Conservation (phyloP, 2,797 vertebrate species). For the Crotalus adamanteus region DNA sequence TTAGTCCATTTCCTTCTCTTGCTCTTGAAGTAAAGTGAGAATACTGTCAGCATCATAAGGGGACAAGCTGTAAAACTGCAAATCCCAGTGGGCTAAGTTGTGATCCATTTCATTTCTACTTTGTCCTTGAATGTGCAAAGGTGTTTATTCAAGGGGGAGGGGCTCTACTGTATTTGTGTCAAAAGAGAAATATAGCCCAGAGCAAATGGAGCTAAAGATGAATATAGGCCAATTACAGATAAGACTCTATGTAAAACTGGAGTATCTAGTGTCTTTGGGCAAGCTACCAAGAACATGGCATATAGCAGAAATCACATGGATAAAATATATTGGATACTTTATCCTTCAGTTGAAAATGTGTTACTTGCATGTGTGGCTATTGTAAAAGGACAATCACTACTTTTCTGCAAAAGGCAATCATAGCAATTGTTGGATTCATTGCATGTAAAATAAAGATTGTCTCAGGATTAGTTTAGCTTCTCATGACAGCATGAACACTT, state of each 20-base stretch:
- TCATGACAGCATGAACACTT: not conserved
- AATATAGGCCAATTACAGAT: slow-evolving; percentile 70
- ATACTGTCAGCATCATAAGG: slow-evolving; percentile 49
- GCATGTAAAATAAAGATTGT: not conserved
- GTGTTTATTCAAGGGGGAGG: slow-evolving; percentile 67
- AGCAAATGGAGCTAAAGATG: slow-evolving; percentile 61
- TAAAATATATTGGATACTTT: not conserved
- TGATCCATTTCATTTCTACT: slow-evolving; percentile 77
- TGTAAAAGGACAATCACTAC: not conserved
- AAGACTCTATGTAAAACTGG: slow-evolving; percentile 45
- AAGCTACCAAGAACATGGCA: slow-evolving; percentile 39
- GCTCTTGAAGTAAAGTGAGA: slow-evolving; percentile 67
- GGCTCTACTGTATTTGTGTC: slow-evolving; percentile 41
- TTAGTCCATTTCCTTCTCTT: slow-evolving; percentile 52
- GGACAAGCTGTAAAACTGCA: slow-evolving; percentile 62
- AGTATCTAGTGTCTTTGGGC: slow-evolving; percentile 48
- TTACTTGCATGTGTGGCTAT: not conserved
- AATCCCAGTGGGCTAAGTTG: slow-evolving; percentile 66
- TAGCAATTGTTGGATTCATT: not conserved
- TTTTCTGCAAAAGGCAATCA: not conserved
- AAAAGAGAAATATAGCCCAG: slow-evolving; percentile 50
- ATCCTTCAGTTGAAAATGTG: not conserved
- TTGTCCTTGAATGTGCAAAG: slow-evolving; percentile 72
- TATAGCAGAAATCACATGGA: slow-evolving; percentile 22
- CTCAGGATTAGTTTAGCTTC: not conserved